Conservation (phyloP, 1,140 invertebrate genomes). For the Lasioglossum albipes region DNA sequence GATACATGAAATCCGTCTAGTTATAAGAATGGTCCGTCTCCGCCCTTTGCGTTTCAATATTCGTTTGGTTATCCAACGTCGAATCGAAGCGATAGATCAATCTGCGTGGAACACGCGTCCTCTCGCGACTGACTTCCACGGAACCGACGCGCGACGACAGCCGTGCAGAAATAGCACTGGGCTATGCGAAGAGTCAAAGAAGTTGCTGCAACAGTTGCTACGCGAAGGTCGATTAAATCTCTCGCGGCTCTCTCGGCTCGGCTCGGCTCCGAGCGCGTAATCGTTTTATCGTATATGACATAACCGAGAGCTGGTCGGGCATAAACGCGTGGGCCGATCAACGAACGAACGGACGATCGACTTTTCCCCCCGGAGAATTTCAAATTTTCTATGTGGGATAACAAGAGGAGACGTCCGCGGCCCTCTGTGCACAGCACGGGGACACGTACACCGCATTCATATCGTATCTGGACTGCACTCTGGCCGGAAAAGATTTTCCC, state of each 20-base stretch:
- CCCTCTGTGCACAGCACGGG: neutral
- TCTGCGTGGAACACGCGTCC: neutral
- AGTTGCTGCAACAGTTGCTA: slow-evolving; percentile 7
- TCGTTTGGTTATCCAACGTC: too few species aligned
- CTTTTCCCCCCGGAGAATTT: slow-evolving; percentile 41
- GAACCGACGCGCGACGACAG: neutral
- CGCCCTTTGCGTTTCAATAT: too few species aligned
- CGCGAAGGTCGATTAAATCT: slow-evolving; percentile 18
- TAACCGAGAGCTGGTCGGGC: neutral
- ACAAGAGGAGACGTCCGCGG: slow-evolving; percentile 12
- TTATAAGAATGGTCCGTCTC: too few species aligned
- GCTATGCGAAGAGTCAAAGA: neutral
- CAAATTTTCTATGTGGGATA: slow-evolving; percentile 52
- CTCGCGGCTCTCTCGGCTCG: neutral
- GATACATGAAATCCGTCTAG: too few species aligned
- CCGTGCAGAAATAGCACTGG: slow-evolving; percentile 3
- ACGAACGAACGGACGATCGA: neutral
- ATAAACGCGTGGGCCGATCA: neutral
- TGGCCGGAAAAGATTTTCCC: neutral
- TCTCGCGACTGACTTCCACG: neutral
- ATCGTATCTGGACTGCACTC: neutral
- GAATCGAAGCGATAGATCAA: neutral
- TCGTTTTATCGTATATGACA: slow-evolving; percentile 15
- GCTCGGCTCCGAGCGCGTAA: neutral
- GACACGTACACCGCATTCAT: neutral